phyloP scores from a whole-genome alignment of 2,113 vertebrate species.

The Megaceryle torquata region DNA sequence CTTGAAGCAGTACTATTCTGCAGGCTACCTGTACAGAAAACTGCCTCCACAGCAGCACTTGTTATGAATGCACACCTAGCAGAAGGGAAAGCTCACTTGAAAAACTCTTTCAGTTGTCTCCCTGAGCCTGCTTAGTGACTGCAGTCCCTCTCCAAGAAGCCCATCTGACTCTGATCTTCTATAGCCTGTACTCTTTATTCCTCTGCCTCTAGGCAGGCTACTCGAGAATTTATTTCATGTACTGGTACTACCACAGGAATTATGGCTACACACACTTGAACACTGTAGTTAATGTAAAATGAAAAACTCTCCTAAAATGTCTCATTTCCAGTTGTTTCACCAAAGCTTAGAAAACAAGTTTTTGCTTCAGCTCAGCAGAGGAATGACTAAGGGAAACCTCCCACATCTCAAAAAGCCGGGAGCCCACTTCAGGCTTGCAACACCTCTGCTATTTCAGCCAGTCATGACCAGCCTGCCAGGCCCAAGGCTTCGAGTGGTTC shows the following conservation, averaged over 20 bases:
- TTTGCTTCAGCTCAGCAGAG: background rate
- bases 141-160: background rate
- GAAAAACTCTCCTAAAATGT: background rate
- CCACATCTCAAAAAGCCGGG: background rate
- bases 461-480: background rate
- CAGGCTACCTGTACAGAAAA: background rate
- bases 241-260: background rate
- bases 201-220: background rate
- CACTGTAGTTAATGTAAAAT: background rate
- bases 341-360: background rate
- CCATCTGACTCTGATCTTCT: background rate
- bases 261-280: background rate
- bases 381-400: background rate
- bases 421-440: background rate
- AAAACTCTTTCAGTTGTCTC: background rate
- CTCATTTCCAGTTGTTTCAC: background rate
- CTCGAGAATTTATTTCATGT: background rate
- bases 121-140: background rate
- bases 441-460: background rate
- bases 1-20: background rate
- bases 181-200: background rate
- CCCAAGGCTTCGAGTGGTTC: background rate
- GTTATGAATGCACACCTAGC: background rate
- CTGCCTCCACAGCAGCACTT: background rate
- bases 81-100: background rate